A percentile compares a stretch with the other conserved stretches of the same genome.
Conservation (phyloP, 2,113 vertebrate species). For the Burhinus oedicnemus region DNA sequence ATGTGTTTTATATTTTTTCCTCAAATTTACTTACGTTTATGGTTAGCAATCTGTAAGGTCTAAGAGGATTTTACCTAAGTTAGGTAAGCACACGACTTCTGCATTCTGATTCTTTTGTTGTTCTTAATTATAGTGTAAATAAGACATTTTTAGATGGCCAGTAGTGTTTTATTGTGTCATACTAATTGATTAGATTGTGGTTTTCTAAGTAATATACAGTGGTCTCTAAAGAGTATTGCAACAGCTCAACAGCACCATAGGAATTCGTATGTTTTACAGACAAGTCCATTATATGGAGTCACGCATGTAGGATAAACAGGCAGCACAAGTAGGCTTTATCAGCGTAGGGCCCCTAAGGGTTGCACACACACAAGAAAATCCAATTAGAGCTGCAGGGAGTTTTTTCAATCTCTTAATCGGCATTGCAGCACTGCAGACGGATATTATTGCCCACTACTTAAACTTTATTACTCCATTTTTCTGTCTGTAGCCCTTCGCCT, state of each 20-base stretch:
- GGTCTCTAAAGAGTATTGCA: constrained; percentile 35
- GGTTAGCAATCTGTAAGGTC: neutral
- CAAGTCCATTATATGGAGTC: constrained; percentile 63
- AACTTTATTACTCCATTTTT: constrained; percentile 77
- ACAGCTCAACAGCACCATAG: neutral
- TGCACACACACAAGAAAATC: constrained; percentile 71
- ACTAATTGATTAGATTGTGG: constrained; percentile 19
- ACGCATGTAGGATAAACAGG: constrained; percentile 66
- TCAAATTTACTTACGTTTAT: neutral
- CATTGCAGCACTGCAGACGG: constrained; percentile 75
- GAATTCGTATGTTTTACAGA: constrained; percentile 21
- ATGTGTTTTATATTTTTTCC: neutral
- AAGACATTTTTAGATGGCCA: constrained; percentile 13
- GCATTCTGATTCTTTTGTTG: neutral
- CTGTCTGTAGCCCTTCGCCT: constrained; percentile 67
- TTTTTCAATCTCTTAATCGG: constrained; percentile 75
- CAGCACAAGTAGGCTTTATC: constrained; percentile 70
- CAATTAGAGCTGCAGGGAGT: constrained; percentile 76
- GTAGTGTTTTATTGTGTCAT: neutral
- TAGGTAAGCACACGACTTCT: neutral
- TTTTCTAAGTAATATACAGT: constrained; percentile 3
- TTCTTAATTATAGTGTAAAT: neutral
- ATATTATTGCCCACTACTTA: constrained; percentile 78
- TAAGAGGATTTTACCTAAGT: neutral
- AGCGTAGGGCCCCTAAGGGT: constrained; percentile 32